These are phyloP conservation scores for Halcyon smyrnensis DNA, from an alignment of 2,797 vertebrate genomes.

Conservation along the genomic window DNA sequence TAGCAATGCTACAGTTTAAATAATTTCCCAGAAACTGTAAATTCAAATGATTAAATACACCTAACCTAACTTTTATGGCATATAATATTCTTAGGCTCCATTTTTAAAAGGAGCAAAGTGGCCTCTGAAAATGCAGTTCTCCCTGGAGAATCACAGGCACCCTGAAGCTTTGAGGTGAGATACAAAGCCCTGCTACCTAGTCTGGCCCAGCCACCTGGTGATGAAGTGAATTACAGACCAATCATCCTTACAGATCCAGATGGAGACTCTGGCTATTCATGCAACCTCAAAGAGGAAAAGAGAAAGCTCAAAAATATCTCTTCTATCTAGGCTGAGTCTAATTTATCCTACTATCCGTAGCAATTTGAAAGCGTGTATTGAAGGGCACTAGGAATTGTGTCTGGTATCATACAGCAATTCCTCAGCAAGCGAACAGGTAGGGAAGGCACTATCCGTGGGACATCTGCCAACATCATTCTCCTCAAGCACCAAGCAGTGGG, in stretches of 20 bases:
- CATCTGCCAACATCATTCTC: neutral
- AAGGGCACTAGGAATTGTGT: neutral
- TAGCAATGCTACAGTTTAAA: neutral
- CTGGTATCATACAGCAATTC: neutral
- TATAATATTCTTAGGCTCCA: neutral
- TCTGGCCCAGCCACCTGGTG: neutral
- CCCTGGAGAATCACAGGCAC: neutral
- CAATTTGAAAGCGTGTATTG: neutral
- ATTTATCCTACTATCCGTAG: neutral
- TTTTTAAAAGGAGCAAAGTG: neutral
- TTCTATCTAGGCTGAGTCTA: neutral
- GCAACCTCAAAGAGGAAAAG: neutral
- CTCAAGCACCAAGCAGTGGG: fast-evolving
- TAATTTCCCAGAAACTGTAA: slow-evolving; percentile 5
- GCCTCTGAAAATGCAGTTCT: neutral
- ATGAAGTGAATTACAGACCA: neutral
- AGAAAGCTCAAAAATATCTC: slow-evolving; percentile 34
- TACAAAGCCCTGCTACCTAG: neutral
- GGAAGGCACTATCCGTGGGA: neutral
- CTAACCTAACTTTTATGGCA: neutral
- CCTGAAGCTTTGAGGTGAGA: neutral
- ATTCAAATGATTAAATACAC: neutral
- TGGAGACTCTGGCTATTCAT: neutral
- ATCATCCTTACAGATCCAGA: neutral
- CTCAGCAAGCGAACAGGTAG: neutral